These are phyloP conservation scores for Arbacia lixula DNA, from an alignment of 53 echinoderm and acorn worm species.

Conservation along the genomic window DNA sequence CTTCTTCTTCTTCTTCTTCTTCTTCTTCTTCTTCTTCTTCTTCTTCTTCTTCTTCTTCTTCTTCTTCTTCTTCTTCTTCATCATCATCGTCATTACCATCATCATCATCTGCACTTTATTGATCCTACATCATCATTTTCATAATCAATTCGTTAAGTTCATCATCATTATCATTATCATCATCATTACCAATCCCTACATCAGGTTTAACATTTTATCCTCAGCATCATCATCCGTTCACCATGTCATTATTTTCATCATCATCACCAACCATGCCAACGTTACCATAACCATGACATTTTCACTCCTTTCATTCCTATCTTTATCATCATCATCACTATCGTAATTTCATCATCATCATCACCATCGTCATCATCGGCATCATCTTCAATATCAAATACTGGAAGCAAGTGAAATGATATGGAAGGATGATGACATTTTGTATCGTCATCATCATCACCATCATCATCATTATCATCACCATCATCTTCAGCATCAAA, in stretches of 20 bases:
- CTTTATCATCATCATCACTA: neutral
- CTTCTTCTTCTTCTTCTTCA: neutral
- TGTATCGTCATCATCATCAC: neutral
- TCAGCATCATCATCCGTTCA: neutral
- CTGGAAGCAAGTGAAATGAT: too few relatives aligned
- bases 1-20: neutral
- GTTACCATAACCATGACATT: neutral
- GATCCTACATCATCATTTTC: neutral
- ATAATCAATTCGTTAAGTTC: neutral
- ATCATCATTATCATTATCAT: neutral
- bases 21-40: neutral
- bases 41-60: neutral
- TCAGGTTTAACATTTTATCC: neutral
- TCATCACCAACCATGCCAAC: neutral
- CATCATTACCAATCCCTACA: neutral
- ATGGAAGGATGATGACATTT: neutral
- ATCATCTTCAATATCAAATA: neutral
- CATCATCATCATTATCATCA: neutral
- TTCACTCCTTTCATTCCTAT: neutral
- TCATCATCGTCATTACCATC: neutral
- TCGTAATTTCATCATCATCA: neutral
- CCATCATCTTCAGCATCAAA: conserved; percentile 1
- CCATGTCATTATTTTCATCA: neutral
- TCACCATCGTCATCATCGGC: neutral
- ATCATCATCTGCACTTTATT: neutral